Evolutionary conservation across 2,888 invertebrate species (phyloP).

Genomic region (Oligia fasciuncula): DNA sequence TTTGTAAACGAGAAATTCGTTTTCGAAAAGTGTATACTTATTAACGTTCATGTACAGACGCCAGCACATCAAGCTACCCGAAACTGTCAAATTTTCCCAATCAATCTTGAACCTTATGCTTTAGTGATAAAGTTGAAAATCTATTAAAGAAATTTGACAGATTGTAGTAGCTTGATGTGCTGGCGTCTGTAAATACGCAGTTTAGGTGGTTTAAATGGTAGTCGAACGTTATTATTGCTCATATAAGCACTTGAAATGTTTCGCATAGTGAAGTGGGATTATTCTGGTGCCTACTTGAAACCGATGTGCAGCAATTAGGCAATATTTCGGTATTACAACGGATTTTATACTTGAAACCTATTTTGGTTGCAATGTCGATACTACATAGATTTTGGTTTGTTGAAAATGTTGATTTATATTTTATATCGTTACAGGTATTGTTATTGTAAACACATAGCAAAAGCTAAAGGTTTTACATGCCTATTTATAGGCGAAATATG

Average conservation of each 20-base stretch:
- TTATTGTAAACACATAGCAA: background rate
- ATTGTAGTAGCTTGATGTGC: no score
- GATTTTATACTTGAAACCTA: background rate
- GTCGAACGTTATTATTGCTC: background rate
- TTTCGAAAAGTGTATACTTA: background rate
- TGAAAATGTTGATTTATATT: background rate
- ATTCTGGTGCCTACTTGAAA: conserved; percentile 11
- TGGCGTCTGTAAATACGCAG: no score
- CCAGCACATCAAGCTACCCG: no score
- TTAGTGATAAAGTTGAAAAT: no score
- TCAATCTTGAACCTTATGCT: no score
- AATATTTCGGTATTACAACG: background rate
- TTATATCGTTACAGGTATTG: background rate
- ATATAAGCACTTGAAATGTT: conserved; percentile 22
- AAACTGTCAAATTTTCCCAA: no score
- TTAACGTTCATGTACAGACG: background rate
- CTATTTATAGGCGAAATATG: background rate
- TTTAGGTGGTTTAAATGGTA: conserved; percentile 24
- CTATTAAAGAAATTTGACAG: no score
- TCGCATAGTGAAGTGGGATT: conserved; percentile 19
- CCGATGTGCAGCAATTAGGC: conserved; percentile 22
- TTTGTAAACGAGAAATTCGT: background rate
- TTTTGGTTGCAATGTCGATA: background rate
- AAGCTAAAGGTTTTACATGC: background rate
- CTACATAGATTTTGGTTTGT: background rate